A percentile compares a stretch with the other conserved stretches of the same genome.
These are phyloP conservation scores for Cheilosia impressa DNA, from an alignment of 2,888 invertebrate species.

Conservation along the genomic window DNA sequence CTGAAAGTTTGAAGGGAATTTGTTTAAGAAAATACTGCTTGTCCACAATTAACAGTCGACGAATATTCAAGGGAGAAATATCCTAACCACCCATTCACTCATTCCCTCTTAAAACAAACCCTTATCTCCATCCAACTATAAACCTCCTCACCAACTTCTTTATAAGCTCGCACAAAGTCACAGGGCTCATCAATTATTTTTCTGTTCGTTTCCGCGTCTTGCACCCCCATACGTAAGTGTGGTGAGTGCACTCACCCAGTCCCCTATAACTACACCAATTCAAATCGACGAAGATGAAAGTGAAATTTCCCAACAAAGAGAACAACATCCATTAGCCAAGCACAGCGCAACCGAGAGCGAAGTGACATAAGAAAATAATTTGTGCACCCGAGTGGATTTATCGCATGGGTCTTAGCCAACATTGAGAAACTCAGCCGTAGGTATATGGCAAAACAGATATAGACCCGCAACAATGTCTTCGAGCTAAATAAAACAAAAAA, in stretches of 20 bases:
- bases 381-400: slow-evolving; percentile 60
- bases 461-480: slow-evolving; percentile 61
- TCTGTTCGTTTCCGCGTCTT: slow-evolving; percentile 4
- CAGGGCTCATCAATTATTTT: slow-evolving; percentile 56
- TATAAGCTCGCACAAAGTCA: slow-evolving; percentile 27
- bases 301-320: slow-evolving; percentile 57
- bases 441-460: slow-evolving; percentile 18
- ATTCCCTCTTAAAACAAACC: neutral
- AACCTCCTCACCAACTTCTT: slow-evolving; percentile 1
- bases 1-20: too few relatives aligned
- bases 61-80: too few relatives aligned
- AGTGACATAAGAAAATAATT: slow-evolving; percentile 73
- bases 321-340: slow-evolving; percentile 2
- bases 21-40: too few relatives aligned
- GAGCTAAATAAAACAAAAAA: slow-evolving; percentile 53
- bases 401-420: slow-evolving; percentile 55
- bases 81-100: neutral
- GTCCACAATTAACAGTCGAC: too few relatives aligned
- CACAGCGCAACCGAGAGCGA: slow-evolving; percentile 25
- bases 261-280: slow-evolving; percentile 29
- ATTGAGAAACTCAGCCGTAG: slow-evolving; percentile 40
- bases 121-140: neutral
- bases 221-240: slow-evolving; percentile 3
- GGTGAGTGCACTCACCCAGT: slow-evolving; percentile 3
- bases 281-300: slow-evolving; percentile 61